phyloP scores from a whole-genome alignment of 2,113 vertebrate species.

The Hippolais icterina region DNA sequence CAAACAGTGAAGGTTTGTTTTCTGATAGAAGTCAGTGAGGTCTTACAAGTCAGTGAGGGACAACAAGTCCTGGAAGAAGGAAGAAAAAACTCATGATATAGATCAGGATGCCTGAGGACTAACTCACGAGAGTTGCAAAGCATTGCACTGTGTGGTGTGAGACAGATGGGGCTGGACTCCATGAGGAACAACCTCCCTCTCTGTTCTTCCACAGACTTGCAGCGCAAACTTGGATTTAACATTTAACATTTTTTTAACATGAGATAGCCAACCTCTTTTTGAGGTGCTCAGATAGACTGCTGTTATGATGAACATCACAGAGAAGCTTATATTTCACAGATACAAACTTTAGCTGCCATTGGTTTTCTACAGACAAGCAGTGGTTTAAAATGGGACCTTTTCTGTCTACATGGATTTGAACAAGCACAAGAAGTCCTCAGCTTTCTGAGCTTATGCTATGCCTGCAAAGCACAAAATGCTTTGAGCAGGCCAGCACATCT shows the following conservation, averaged over 20 bases:
- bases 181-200: not conserved
- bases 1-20: not conserved
- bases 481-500: not conserved
- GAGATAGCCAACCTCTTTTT: not conserved
- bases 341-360: not conserved
- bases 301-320: not conserved
- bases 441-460: not conserved
- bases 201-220: not conserved
- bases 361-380: not conserved
- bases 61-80: not conserved
- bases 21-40: not conserved
- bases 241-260: not conserved
- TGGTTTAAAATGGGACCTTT: not conserved
- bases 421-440: not conserved
- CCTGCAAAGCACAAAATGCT: not conserved
- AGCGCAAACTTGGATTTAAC: not conserved
- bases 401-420: not conserved
- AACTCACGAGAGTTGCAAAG: not conserved
- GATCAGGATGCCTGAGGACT: not conserved
- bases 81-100: not conserved
- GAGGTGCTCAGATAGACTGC: not conserved
- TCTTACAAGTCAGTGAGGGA: not conserved
- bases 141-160: not conserved
- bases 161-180: not conserved
- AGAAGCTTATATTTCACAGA: not conserved